A percentile compares a stretch with the other conserved stretches of the same genome.
Evolutionary conservation across 2,797 vertebrate species (phyloP).

Genomic region (Poeciliopsis gracilis): DNA sequence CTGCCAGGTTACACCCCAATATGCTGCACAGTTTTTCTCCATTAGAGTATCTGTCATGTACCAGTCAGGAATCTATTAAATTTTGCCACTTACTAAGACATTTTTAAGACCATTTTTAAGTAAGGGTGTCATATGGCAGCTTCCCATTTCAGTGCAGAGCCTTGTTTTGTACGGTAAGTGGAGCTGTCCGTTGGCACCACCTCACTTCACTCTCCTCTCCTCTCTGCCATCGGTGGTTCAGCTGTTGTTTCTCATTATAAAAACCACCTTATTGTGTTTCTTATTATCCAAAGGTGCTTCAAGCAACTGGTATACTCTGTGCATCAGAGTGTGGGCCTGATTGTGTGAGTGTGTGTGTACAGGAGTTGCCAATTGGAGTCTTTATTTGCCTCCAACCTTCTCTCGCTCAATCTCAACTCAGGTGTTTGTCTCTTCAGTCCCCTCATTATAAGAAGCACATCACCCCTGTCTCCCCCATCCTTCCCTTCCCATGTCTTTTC

Average conservation of each 20-base stretch:
- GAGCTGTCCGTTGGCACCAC: slow-evolving; percentile 65
- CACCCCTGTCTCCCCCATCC: slow-evolving; percentile 26
- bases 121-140: slow-evolving; percentile 35
- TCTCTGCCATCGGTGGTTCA: slow-evolving; percentile 75
- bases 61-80: slow-evolving; percentile 22
- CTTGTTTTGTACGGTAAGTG: slow-evolving; percentile 69
- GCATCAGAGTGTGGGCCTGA: slow-evolving; percentile 31
- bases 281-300: slow-evolving; percentile 78
- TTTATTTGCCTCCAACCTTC: slow-evolving; percentile 73
- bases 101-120: slow-evolving; percentile 20
- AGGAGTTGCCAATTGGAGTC: slow-evolving; percentile 69
- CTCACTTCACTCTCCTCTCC: slow-evolving; percentile 50
- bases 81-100: slow-evolving; percentile 14
- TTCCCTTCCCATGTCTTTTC: slow-evolving; percentile 21
- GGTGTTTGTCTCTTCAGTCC: slow-evolving; percentile 74
- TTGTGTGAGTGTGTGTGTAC: slow-evolving; percentile 35
- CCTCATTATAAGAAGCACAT: slow-evolving; percentile 71
- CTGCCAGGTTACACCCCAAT: neutral
- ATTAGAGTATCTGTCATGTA: slow-evolving; percentile 12
- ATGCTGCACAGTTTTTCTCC: slow-evolving; percentile 10
- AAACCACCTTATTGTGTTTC: slow-evolving; percentile 79
- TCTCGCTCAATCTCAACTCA: slow-evolving; percentile 55
- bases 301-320: slow-evolving; percentile 69
- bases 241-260: slow-evolving; percentile 82
- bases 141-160: slow-evolving; percentile 47